Evolutionary conservation across 2,797 vertebrate genomes (phyloP).

Genomic region (Bradypodion ventrale): DNA sequence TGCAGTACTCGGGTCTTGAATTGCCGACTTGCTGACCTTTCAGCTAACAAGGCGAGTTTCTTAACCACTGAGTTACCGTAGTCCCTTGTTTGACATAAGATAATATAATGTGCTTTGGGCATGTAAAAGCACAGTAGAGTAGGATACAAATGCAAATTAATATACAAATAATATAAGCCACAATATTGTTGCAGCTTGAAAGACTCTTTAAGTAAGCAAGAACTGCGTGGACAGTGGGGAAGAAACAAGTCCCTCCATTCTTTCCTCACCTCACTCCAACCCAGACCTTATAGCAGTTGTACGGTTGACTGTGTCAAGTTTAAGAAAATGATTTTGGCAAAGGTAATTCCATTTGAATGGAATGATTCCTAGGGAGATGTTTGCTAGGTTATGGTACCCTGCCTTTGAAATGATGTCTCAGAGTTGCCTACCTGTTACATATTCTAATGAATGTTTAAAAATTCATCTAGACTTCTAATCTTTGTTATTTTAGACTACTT

Average conservation of each 20-base stretch:
- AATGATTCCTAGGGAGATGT: neutral
- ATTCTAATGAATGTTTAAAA: neutral
- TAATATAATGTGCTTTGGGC: too few relatives aligned
- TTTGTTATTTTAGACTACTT: neutral
- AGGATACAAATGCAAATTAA: too few relatives aligned
- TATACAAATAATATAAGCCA: neutral
- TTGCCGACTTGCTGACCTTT: too few relatives aligned
- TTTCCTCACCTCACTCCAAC: neutral
- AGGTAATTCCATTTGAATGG: neutral
- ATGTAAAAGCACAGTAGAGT: too few relatives aligned
- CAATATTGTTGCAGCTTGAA: neutral
- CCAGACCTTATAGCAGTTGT: neutral
- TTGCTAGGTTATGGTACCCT: neutral
- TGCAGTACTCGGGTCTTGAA: too few relatives aligned
- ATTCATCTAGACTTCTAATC: neutral
- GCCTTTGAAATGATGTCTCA: neutral
- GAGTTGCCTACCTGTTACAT: neutral
- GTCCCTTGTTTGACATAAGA: too few relatives aligned
- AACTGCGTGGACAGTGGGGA: neutral
- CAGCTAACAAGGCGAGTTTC: too few relatives aligned
- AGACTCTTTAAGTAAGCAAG: neutral
- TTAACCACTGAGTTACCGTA: too few relatives aligned
- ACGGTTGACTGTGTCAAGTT: neutral
- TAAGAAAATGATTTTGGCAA: neutral
- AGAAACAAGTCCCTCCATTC: too few relatives aligned